These are phyloP conservation scores for Archips crataeganus DNA, from an alignment of 2,888 invertebrate genomes.

Conservation along the genomic window DNA sequence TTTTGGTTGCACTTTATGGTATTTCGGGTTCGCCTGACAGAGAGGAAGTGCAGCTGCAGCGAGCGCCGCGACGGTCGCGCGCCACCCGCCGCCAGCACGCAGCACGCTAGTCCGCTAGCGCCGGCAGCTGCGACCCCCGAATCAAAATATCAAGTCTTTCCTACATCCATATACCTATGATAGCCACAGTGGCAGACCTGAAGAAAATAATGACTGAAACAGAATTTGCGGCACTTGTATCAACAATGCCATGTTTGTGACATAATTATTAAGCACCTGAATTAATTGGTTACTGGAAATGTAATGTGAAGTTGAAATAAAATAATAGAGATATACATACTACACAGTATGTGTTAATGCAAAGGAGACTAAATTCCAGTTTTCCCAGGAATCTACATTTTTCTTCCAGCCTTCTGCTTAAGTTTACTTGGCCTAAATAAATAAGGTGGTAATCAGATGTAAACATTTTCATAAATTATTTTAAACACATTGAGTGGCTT, in stretches of 20 bases:
- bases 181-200: not conserved
- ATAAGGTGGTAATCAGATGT: too few relatives aligned
- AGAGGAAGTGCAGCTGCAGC: constrained; percentile 18
- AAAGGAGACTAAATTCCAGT: not conserved
- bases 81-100: not conserved
- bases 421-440: too few relatives aligned
- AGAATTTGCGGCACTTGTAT: constrained; percentile 14
- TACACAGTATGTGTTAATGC: not conserved
- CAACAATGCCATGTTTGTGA: constrained; percentile 13
- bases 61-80: not conserved
- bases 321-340: not conserved
- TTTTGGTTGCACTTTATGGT: constrained; percentile 59
- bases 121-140: too few relatives aligned
- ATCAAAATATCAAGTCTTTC: not conserved
- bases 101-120: not conserved
- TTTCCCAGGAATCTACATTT: not conserved
- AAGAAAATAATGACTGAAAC: not conserved
- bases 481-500: too few relatives aligned
- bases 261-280: constrained; percentile 10
- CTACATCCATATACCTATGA: not conserved
- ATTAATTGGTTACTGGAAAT: not conserved
- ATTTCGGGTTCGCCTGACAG: constrained; percentile 53
- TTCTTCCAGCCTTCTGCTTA: too few relatives aligned
- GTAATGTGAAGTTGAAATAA: not conserved
- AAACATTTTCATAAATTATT: too few relatives aligned